phyloP scores from a whole-genome alignment of 2,888 invertebrate species.

The Odontomyia ornata region DNA sequence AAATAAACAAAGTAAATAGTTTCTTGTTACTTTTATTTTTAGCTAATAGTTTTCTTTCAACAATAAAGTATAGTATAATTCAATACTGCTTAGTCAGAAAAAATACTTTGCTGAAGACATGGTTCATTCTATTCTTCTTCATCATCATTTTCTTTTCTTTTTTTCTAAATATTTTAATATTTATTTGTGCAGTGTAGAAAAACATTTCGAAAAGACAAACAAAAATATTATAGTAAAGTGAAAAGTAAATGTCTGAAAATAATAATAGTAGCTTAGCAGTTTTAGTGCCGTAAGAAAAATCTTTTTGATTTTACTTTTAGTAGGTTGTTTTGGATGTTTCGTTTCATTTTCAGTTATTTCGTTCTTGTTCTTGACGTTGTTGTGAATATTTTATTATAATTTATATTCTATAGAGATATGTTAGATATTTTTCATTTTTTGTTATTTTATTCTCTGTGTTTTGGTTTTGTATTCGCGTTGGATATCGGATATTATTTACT shows the following conservation, averaged over 20 bases:
- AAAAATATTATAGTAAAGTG: constrained; percentile 9
- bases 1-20: too few species aligned
- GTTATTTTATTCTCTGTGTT: not conserved
- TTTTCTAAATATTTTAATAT: constrained; percentile 13
- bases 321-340: constrained; percentile 7
- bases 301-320: not conserved
- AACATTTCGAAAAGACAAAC: constrained; percentile 18
- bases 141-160: too few species aligned
- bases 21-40: constrained; percentile 21
- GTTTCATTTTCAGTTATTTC: constrained; percentile 1
- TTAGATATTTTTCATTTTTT: constrained; percentile 19
- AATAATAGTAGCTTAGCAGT: not conserved
- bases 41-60: constrained; percentile 30
- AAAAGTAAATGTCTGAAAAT: constrained; percentile 5
- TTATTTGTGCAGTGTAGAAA: constrained; percentile 36
- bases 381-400: constrained; percentile 13
- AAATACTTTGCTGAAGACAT: constrained; percentile 29
- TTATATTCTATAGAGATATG: constrained; percentile 26
- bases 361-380: constrained; percentile 5
- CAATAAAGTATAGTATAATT: constrained; percentile 25
- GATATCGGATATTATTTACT: not conserved
- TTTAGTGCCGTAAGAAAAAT: constrained; percentile 18
- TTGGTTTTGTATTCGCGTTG: not conserved
- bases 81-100: constrained; percentile 34
- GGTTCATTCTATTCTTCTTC: not conserved